Percentiles rank a stretch among this genome's conserved stretches.
Conservation (phyloP, 2,113 vertebrate species). For the Indicator indicator region DNA sequence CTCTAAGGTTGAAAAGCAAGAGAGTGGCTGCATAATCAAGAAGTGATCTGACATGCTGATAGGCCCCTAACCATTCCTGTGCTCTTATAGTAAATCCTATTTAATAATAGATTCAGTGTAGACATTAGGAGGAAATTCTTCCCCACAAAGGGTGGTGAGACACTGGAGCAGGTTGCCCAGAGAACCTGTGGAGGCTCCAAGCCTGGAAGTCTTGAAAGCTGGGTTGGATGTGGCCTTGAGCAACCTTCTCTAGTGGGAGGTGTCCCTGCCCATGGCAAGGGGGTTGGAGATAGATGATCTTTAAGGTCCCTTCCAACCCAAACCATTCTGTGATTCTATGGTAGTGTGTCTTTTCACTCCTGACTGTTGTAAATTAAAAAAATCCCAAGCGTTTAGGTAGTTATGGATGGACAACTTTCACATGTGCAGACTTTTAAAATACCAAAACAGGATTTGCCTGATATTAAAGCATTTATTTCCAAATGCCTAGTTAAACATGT, state of each 20-base stretch:
- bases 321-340: no score
- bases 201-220: no score
- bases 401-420: background rate
- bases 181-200: no score
- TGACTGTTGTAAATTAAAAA: background rate
- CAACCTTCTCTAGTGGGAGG: no score
- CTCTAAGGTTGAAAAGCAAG: background rate
- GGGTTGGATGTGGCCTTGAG: no score
- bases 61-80: background rate
- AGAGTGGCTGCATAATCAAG: background rate
- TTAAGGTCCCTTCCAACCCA: no score
- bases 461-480: background rate
- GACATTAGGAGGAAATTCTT: no score
- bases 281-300: no score
- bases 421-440: background rate
- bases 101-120: background rate
- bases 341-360: background rate
- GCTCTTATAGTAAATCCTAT: background rate
- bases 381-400: background rate
- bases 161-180: no score
- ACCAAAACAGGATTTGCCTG: background rate
- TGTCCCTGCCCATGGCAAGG: no score
- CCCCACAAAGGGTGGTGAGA: no score
- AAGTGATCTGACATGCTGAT: rapidly evolving
- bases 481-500: background rate